Evolutionary conservation across 23 tunicate species (phyloP).

Genomic region (Phallusia fumigata): DNA sequence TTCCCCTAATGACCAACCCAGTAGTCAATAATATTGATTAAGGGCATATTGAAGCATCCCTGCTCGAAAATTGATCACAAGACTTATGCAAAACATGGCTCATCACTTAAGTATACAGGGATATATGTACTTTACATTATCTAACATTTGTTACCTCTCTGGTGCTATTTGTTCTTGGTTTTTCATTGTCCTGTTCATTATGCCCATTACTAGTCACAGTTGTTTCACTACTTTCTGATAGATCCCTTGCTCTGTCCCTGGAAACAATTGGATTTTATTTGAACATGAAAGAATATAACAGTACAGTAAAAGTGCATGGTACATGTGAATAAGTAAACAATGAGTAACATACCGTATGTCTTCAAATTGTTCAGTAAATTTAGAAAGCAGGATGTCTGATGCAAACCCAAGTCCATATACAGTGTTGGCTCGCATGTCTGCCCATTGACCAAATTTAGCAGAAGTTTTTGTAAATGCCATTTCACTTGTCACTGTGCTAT

Average conservation of each 20-base stretch:
- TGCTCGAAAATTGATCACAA: background rate
- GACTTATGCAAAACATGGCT: background rate
- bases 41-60: background rate
- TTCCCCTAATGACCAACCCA: slow-evolving; percentile 5
- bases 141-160: background rate
- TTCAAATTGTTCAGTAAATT: slow-evolving; percentile 87
- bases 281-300: background rate
- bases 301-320: background rate
- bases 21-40: slow-evolving; percentile 8
- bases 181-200: background rate
- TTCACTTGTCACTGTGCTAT: slow-evolving; percentile 73
- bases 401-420: slow-evolving; percentile 93
- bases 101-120: background rate
- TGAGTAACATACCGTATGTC: slow-evolving; percentile 57
- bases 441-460: slow-evolving; percentile 96
- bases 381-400: slow-evolving; percentile 49
- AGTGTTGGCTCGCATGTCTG: slow-evolving; percentile 69
- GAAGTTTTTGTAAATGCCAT: slow-evolving; percentile 92
- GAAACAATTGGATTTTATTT: background rate
- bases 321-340: background rate
- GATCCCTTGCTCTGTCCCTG: slow-evolving; percentile 24
- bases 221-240: background rate
- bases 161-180: slow-evolving; percentile 1
- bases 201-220: slow-evolving; percentile 7
- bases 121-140: background rate